A percentile compares a stretch with the other conserved stretches of the same genome.
phyloP scores from a whole-genome alignment of 2,113 vertebrate species.

The Raja brachyura region DNA sequence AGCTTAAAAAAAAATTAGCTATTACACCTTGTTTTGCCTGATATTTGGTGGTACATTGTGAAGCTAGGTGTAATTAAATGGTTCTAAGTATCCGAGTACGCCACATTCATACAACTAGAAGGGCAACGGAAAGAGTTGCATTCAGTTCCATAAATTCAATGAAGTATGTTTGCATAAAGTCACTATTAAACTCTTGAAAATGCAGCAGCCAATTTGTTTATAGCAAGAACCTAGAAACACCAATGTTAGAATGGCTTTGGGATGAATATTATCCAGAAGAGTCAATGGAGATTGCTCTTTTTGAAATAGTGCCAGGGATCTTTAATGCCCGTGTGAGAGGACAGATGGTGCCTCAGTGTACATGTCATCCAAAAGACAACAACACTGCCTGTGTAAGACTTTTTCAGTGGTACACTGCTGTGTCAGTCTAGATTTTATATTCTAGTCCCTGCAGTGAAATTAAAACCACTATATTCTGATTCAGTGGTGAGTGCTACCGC shows the following conservation, averaged over 20 bases:
- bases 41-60: constrained; percentile 21
- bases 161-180: background rate
- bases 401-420: background rate
- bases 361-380: background rate
- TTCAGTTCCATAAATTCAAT: background rate
- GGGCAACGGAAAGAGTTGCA: background rate
- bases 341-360: background rate
- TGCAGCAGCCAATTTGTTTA: background rate
- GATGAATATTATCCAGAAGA: background rate
- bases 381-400: background rate
- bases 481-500: background rate
- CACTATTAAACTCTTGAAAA: background rate
- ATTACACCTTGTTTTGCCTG: background rate
- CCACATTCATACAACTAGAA: background rate
- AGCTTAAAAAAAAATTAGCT: background rate
- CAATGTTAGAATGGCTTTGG: background rate
- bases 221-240: background rate
- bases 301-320: background rate
- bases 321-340: background rate
- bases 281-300: background rate
- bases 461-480: background rate
- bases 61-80: background rate
- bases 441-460: background rate
- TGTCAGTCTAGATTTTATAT: background rate
- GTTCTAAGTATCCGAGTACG: too few relatives aligned